Evolutionary conservation across 2,888 invertebrate species (phyloP).

Genomic region (Patella caerulea): DNA sequence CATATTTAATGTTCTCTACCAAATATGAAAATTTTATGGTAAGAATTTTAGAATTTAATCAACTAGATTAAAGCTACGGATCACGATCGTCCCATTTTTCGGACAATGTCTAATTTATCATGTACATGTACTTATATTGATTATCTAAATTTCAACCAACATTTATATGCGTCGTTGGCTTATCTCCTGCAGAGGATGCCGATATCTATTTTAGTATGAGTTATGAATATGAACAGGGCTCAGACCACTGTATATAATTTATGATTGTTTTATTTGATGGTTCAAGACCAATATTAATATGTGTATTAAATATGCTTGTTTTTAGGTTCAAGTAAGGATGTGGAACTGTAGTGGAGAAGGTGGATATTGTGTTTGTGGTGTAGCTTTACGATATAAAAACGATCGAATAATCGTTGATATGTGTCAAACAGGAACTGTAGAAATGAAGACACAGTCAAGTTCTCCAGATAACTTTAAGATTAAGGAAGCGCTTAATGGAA

Average conservation of each 20-base stretch:
- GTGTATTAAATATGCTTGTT: background rate
- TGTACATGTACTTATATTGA: no score
- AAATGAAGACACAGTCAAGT: background rate
- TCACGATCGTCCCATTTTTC: no score
- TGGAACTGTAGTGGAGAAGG: constrained; percentile 31
- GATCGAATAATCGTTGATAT: constrained; percentile 40
- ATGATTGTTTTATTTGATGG: no score
- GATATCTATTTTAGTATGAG: background rate
- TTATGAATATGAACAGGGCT: no score
- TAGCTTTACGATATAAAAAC: constrained; percentile 34
- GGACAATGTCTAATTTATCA: no score
- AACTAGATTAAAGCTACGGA: no score
- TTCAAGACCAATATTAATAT: background rate
- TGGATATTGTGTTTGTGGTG: constrained; percentile 44
- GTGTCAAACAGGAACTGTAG: constrained; percentile 29
- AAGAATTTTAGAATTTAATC: background rate
- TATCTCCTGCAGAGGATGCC: no score
- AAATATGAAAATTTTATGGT: constrained; percentile 43
- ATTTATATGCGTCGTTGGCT: no score
- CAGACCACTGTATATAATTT: no score
- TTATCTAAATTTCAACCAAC: no score
- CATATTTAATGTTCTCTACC: constrained; percentile 48
- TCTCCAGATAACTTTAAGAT: background rate
- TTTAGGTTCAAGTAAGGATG: constrained; percentile 40
- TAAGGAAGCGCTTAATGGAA: background rate